Conservation (phyloP, 2,113 vertebrate genomes). For the Lycaon pictus region DNA sequence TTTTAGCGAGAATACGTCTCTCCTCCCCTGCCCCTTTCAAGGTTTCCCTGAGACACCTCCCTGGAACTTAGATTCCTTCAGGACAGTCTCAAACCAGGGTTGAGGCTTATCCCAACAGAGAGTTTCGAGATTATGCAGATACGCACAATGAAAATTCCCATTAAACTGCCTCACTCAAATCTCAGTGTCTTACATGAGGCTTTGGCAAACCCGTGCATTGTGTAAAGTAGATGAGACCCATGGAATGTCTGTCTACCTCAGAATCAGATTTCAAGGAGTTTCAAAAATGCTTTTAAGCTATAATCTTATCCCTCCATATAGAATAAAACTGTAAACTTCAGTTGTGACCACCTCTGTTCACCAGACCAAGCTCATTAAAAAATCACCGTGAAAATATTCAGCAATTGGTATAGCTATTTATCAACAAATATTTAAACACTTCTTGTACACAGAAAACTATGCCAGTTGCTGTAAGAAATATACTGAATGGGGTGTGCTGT, state of each 20-base stretch:
- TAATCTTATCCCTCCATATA: background rate
- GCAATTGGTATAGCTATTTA: background rate
- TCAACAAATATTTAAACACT: background rate
- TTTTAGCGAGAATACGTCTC: background rate
- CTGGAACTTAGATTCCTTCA: background rate
- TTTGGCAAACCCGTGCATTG: background rate
- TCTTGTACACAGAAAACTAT: background rate
- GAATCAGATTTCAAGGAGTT: constrained; percentile 40
- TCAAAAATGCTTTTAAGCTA: background rate
- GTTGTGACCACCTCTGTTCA: background rate
- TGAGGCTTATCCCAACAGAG: background rate
- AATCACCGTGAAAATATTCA: background rate
- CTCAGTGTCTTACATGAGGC: background rate
- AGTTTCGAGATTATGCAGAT: background rate
- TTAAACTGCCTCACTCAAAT: background rate
- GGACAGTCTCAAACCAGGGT: background rate
- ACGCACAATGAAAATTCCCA: constrained; percentile 34
- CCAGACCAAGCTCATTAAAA: constrained; percentile 7
- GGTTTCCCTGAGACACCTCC: background rate
- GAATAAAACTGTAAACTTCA: constrained; percentile 27
- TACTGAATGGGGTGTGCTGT: accelerated
- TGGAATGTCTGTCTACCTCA: constrained; percentile 30
- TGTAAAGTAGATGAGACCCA: constrained; percentile 9
- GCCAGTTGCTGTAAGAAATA: background rate
- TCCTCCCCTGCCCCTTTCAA: background rate